Conservation (phyloP, 1,140 invertebrate genomes). For the Trachymyrmex cornetzi region DNA sequence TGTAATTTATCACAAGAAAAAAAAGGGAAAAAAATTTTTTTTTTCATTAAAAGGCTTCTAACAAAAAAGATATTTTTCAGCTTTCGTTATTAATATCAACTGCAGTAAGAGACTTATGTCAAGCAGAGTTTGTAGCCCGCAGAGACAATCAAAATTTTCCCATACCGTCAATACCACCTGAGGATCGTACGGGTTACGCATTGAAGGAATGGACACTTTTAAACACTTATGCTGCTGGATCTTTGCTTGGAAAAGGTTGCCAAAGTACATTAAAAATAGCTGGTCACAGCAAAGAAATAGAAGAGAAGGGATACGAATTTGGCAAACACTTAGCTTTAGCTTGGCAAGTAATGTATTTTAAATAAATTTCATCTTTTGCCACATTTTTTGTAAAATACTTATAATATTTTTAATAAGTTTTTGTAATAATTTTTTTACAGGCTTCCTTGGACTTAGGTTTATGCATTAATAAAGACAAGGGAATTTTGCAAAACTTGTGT, state of each 20-base stretch:
- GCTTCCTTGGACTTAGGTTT: conserved; percentile 90
- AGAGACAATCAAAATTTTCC: conserved; percentile 95
- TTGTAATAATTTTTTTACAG: conserved; percentile 76
- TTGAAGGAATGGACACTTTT: conserved; percentile 94
- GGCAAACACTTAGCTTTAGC: conserved; percentile 96
- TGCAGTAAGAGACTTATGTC: conserved; percentile 94
- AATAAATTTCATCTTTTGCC: neutral
- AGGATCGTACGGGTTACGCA: conserved; percentile 89
- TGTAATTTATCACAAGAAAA: conserved; percentile 7
- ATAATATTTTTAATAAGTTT: neutral
- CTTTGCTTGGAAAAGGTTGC: conserved; percentile 95
- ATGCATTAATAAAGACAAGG: conserved; percentile 88
- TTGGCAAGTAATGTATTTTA: conserved; percentile 91
- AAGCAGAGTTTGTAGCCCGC: conserved; percentile 95
- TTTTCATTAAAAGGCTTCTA: conserved; percentile 5
- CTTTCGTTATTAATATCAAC: conserved; percentile 96
- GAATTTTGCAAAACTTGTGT: conserved; percentile 90
- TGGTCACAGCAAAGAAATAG: conserved; percentile 90
- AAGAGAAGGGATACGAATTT: conserved; percentile 94
- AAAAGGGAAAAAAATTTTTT: neutral
- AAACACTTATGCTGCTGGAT: conserved; percentile 94
- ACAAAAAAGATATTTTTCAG: conserved; percentile 83
- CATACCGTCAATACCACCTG: conserved; percentile 89
- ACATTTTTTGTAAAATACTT: conserved; percentile 4
- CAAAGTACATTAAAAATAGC: conserved; percentile 94